phyloP scores from a whole-genome alignment of 2,113 vertebrate genomes.

The Gobius niger region DNA sequence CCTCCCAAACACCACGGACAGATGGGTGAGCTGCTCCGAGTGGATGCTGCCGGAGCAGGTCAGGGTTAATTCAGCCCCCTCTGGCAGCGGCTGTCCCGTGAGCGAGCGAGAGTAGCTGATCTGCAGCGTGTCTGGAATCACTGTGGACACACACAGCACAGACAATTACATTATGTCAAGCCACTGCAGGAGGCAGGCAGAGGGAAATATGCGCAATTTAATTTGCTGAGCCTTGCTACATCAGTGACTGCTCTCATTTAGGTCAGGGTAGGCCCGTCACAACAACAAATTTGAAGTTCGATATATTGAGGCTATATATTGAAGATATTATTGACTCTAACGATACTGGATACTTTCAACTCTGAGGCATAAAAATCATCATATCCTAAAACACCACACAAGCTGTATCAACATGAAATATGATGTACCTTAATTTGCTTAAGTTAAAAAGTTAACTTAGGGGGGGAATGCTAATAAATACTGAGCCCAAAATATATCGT shows the following conservation, averaged over 20 bases:
- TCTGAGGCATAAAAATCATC: too few species aligned
- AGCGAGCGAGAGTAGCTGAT: constrained; percentile 73
- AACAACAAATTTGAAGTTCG: too few species aligned
- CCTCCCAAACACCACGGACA: constrained; percentile 82
- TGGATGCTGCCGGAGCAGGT: constrained; percentile 76
- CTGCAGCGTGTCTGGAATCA: constrained; percentile 83
- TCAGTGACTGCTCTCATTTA: background rate
- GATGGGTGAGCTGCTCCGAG: constrained; percentile 83
- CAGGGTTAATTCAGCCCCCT: constrained; percentile 82
- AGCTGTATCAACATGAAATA: too few species aligned
- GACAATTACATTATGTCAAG: constrained; percentile 32
- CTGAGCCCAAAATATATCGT: too few species aligned
- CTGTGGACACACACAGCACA: constrained; percentile 61
- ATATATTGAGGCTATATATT: too few species aligned
- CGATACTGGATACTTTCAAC: too few species aligned
- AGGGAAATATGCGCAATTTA: constrained; percentile 15
- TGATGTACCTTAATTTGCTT: too few species aligned
- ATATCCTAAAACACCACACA: too few species aligned
- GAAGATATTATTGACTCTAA: too few species aligned
- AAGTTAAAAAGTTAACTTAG: too few species aligned
- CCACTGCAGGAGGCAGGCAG: constrained; percentile 14
- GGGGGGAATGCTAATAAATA: too few species aligned
- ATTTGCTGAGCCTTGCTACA: constrained; percentile 22
- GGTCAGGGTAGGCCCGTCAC: too few species aligned
- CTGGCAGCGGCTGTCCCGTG: constrained; percentile 70